A percentile compares a stretch with the other conserved stretches of the same genome.
phyloP scores from a whole-genome alignment of 2,797 vertebrate genomes.

The Macroramphosus scolopax region DNA sequence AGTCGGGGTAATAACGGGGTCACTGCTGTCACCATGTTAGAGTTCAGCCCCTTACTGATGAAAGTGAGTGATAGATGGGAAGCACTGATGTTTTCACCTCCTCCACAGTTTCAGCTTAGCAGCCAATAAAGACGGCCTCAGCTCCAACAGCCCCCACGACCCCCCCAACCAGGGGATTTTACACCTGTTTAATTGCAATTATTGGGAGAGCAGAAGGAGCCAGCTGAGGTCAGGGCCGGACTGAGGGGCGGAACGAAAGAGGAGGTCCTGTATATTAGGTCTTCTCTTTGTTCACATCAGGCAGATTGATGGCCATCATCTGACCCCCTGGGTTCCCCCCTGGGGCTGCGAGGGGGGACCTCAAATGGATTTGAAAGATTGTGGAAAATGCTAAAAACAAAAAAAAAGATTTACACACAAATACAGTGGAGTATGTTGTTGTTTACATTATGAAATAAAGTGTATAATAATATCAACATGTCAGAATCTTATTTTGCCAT shows the following conservation, averaged over 20 bases:
- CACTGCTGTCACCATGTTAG: no score
- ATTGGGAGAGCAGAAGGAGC: background rate
- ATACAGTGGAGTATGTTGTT: no score
- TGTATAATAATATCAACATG: no score
- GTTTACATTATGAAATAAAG: no score
- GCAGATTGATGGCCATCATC: conserved; percentile 45
- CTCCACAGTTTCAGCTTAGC: background rate
- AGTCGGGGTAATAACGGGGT: no score
- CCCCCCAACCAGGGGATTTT: background rate
- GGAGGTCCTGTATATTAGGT: conserved; percentile 4
- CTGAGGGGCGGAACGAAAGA: background rate
- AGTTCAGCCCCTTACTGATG: no score
- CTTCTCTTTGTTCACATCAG: conserved; percentile 16
- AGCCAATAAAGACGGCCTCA: background rate
- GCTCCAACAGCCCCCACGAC: background rate
- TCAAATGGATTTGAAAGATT: no score
- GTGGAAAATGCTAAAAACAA: no score
- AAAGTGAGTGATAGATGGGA: background rate
- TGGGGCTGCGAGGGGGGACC: no score
- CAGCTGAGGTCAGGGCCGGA: conserved; percentile 1
- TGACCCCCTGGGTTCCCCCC: no score
- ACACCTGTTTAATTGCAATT: background rate
- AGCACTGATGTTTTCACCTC: background rate
- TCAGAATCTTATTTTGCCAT: no score
- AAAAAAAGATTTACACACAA: no score